Base-by-base conservation (phyloP, 1,140 invertebrate genomes). In the Apis dorsata region DNA sequence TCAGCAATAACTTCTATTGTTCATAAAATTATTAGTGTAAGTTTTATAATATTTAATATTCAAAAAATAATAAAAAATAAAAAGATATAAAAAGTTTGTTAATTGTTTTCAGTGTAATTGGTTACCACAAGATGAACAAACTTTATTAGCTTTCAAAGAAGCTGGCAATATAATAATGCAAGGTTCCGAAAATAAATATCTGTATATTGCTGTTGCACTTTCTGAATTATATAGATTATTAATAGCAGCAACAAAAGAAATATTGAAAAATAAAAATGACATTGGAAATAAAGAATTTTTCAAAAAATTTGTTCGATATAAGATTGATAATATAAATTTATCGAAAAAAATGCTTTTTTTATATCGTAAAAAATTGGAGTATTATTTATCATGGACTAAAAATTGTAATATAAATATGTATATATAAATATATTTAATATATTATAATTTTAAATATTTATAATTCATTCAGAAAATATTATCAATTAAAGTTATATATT, bases 361-460 rank as follows among this genome's bases (percentile, higher is more conserved):
- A 66, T 92, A 94, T 85, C 90, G 95, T 3, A 97, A 96, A 88
- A 97, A 97, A 93, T 90, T 96, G 15, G 96, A 97, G 90, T 97
- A 95, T 93, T 96, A 96, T 91, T 92, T 96, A 80, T 96, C 96
- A 0, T 97, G 95, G 94, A 91, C 95, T 69, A 94, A 95, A 90
- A 88, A 24, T 13, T 65, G 78, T 49, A 68, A 70, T 15, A 44
- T 73, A 73, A 69, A 68, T 63, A 49, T 70, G 24, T 72, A 51
- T 69, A 63, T 2, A 53, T 79, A 74, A 81, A 77, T 55, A 51
- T 57, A 70, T 68, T 19, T 1, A 44, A 68, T 8, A 44, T 17
- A 66, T 7, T 11, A 44, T 49, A 66, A 66, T 19, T 15, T 49
- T 51, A 24, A 51, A 7, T 21, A 44, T n/a, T 49, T 24, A 51